Conservation (phyloP, 2,113 vertebrate species). For the Merops nubicus region DNA sequence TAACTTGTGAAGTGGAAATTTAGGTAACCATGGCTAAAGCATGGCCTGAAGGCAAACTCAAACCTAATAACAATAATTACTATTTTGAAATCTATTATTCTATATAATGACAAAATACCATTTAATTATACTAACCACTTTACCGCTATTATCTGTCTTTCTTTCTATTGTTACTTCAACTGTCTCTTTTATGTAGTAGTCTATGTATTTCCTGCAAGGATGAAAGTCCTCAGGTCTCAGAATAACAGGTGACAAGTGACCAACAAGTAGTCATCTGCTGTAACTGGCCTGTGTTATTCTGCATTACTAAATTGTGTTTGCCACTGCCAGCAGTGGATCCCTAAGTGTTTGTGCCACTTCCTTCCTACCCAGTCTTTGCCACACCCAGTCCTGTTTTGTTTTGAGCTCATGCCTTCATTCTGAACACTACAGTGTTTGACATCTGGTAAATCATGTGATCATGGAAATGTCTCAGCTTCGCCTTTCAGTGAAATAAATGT, state of each 20-base stretch:
- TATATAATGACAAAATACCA: neutral
- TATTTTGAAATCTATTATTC: neutral
- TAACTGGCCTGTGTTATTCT: neutral
- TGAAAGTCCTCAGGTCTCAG: neutral
- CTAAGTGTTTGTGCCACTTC: accelerated
- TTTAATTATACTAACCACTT: neutral
- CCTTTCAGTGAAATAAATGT: neutral
- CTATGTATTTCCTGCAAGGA: neutral
- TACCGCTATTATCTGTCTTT: neutral
- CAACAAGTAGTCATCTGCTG: neutral
- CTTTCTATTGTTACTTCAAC: neutral
- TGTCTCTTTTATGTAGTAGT: neutral
- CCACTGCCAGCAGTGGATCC: neutral
- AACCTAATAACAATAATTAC: neutral
- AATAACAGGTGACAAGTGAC: neutral
- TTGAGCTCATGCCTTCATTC: neutral
- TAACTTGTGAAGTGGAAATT: neutral
- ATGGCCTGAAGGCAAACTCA: neutral
- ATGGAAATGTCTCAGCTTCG: neutral
- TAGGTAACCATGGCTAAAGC: neutral
- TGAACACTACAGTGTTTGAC: neutral
- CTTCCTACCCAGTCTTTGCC: neutral
- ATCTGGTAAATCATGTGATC: accelerated
- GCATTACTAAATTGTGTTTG: neutral
- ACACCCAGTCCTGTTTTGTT: too few relatives aligned